A percentile compares a stretch with the other conserved stretches of the same genome.
Conservation (phyloP, 2,113 vertebrate species). For the Bos indicus region DNA sequence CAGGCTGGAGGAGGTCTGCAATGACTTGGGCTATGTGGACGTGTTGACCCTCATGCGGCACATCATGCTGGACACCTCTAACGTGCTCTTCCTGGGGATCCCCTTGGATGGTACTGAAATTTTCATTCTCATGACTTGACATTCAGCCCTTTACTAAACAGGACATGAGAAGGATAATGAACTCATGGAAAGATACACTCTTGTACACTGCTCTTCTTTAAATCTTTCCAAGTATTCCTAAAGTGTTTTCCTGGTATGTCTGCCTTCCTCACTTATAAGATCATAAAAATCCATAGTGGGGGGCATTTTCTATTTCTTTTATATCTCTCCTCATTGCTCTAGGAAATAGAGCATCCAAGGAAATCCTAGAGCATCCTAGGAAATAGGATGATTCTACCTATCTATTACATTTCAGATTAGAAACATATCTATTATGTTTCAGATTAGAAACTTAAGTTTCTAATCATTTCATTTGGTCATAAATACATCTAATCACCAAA, state of each 20-base stretch:
- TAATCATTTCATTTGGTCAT: not conserved
- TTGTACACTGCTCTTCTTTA: not conserved
- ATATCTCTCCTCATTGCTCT: not conserved
- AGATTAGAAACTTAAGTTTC: not conserved
- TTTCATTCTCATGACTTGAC: not conserved
- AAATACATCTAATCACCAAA: not conserved
- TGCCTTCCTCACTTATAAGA: not conserved
- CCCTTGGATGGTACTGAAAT: constrained; percentile 86
- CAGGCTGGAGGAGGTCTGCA: constrained; percentile 75
- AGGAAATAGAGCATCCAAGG: not conserved
- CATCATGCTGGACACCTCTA: constrained; percentile 92
- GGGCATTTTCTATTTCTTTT: constrained; percentile 14
- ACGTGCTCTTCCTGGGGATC: constrained; percentile 89
- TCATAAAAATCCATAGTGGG: not conserved
- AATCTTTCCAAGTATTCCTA: not conserved
- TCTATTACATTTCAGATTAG: not conserved
- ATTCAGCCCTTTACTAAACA: not conserved
- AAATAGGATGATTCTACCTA: not conserved
- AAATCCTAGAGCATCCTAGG: not conserved
- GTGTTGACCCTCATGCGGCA: constrained; percentile 87
- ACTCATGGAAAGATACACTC: not conserved
- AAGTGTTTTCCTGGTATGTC: not conserved
- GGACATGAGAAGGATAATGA: not conserved
- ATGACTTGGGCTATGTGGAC: constrained; percentile 77
- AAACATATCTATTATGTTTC: not conserved